A percentile compares a stretch with the other conserved stretches of the same genome.
phyloP scores from a whole-genome alignment of 2,888 invertebrate species.

The Hirtodrosophila histrioides region DNA sequence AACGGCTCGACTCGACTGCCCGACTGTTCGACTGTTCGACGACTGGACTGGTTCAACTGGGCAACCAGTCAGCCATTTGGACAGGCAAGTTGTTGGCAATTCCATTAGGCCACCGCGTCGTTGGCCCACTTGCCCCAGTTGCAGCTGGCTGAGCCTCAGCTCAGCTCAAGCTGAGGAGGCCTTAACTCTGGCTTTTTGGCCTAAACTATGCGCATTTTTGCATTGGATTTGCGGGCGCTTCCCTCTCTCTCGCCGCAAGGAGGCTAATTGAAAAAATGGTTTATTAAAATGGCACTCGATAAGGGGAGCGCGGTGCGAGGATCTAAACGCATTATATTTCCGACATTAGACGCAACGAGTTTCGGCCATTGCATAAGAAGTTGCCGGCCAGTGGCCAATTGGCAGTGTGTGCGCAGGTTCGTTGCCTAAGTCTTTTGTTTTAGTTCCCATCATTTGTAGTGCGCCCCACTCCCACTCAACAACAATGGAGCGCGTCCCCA shows the following conservation, averaged over 20 bases:
- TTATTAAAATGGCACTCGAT: conserved; percentile 71
- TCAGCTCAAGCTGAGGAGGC: background rate
- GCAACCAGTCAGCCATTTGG: background rate
- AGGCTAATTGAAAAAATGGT: conserved; percentile 75
- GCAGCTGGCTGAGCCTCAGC: conserved; percentile 25
- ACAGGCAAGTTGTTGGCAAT: conserved; percentile 44
- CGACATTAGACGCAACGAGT: conserved; percentile 73
- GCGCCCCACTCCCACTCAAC: conserved; percentile 42
- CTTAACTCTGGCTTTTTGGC: conserved; percentile 44
- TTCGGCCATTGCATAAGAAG: conserved; percentile 62
- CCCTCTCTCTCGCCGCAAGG: conserved; percentile 19
- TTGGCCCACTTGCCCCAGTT: conserved; percentile 63
- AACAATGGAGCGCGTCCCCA: conserved; percentile 56
- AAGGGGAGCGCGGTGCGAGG: conserved; percentile 24
- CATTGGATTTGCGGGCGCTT: conserved; percentile 39
- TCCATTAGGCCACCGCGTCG: conserved; percentile 59
- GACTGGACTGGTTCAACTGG: conserved; percentile 51
- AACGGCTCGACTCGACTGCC: conserved; percentile 27
- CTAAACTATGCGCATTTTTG: conserved; percentile 60
- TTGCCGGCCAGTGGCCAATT: background rate
- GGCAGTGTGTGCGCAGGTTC: conserved; percentile 35
- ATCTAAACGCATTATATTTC: conserved; percentile 68
- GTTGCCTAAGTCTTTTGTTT: conserved; percentile 67
- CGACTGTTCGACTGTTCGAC: too few relatives aligned
- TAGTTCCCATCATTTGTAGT: conserved; percentile 56